Base-by-base conservation (phyloP, 2,888 invertebrate genomes). In the Nymphalis urticae region DNA sequence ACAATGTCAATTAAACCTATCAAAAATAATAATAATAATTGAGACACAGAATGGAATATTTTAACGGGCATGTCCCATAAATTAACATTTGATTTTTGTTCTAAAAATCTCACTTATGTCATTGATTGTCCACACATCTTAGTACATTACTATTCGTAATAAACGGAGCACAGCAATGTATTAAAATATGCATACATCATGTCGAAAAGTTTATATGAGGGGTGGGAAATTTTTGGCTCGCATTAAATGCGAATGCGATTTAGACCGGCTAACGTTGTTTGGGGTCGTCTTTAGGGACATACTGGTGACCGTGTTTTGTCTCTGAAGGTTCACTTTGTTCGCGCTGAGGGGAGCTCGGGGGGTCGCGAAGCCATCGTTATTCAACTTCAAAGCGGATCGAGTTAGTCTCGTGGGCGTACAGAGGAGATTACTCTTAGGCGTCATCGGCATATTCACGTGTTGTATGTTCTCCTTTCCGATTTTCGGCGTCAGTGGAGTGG, bases 291-390 rank as follows among this genome's bases (percentile, higher is more conserved):
- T 90, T 3, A 82, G 72, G 0, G 82, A 68, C 32, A 89, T 62
- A 66, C 73, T 79, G 4, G 81, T 72, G 7, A 74, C 77, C 3
- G 89, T 87, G 71, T 89, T 86, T 60, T 87, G 87, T 64, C 88
- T 80, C 24, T 84, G 87, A 1, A 91, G 58, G 72, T 89, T 87
- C 0, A 79, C 74, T 77, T 89, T 90, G 66, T 80, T 83, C 0
- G 88, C 86, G 61, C 88, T 88, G 21, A 91, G 82, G 0, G 92
- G 92, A 2, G 90, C 84, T 1, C 91, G 81, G 8, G 92, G 92
- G 0, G 92, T 92, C 0, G 89, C 88, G 66, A 92, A 92, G 0
- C 88, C 89, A 53, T 88, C 88, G 42, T 85, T 82, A 59, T 85
- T 87, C 2, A 90, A 53, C 71, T 90, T 92, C 1, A 89, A 68